phyloP scores from a whole-genome alignment of 2,888 invertebrate species.

The Drosophila imparisetae region DNA sequence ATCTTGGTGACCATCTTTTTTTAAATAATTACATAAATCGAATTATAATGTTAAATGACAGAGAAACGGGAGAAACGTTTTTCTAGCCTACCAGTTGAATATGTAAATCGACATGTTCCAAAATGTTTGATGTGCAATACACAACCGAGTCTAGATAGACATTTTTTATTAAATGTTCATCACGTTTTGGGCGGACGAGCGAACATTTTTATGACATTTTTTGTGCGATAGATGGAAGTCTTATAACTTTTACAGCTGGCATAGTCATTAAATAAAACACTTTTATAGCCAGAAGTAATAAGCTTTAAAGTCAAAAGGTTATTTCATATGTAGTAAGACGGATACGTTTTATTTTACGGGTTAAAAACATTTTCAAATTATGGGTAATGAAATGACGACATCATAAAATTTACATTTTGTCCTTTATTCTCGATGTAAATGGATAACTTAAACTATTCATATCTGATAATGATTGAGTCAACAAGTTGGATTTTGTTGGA shows the following conservation, averaged over 20 bases:
- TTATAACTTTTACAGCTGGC: conserved; percentile 2
- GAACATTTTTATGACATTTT: background rate
- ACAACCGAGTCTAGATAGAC: background rate
- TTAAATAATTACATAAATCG: background rate
- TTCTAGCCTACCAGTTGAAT: background rate
- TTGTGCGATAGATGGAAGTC: background rate
- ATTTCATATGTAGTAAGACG: background rate
- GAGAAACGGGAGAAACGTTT: background rate
- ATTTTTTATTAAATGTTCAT: background rate
- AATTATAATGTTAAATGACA: background rate
- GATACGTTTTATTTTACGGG: background rate
- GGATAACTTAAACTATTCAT: background rate
- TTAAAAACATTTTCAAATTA: background rate
- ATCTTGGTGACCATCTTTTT: background rate
- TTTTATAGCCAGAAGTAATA: conserved; percentile 7
- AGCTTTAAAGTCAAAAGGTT: conserved; percentile 4
- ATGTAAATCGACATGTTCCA: background rate
- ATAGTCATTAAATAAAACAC: conserved; percentile 2
- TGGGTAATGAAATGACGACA: background rate
- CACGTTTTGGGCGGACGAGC: background rate
- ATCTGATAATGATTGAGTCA: background rate
- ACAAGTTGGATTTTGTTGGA: background rate
- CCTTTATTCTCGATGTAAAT: background rate
- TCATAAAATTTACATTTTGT: background rate
- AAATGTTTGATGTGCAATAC: background rate